Conservation (phyloP, 2,888 invertebrate species). For the Ernsta delagoae region DNA sequence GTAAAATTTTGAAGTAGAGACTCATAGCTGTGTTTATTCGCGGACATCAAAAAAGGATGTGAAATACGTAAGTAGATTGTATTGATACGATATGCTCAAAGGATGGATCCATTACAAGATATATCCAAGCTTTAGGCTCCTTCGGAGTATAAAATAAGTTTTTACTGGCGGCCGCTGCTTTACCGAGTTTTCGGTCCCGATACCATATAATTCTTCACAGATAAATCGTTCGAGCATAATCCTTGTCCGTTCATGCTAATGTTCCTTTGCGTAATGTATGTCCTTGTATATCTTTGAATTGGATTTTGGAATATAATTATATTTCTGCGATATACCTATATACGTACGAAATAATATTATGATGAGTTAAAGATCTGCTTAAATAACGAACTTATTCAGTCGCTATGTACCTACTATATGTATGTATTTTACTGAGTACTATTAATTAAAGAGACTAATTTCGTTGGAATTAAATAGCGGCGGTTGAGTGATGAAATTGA, state of each 20-base stretch:
- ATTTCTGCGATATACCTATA: too few species aligned
- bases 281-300: neutral
- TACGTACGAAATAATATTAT: too few species aligned
- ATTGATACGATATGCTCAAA: slow-evolving; percentile 54
- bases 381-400: too few species aligned
- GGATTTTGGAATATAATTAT: neutral
- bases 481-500: too few species aligned
- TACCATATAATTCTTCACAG: neutral
- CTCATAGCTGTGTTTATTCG: neutral
- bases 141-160: slow-evolving; percentile 42
- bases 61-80: slow-evolving; percentile 56
- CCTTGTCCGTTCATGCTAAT: neutral
- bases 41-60: slow-evolving; percentile 46
- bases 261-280: too few species aligned
- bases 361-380: too few species aligned
- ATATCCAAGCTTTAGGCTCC: slow-evolving; percentile 40
- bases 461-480: too few species aligned
- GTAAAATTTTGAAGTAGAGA: neutral
- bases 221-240: slow-evolving; percentile 15
- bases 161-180: slow-evolving; percentile 31
- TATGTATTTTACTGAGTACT: too few species aligned
- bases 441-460: too few species aligned
- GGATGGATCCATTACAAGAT: slow-evolving; percentile 50
- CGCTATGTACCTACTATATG: too few species aligned
- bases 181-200: slow-evolving; percentile 8